Conservation (phyloP, 2,113 vertebrate species). For the Coracopsis vasa region DNA sequence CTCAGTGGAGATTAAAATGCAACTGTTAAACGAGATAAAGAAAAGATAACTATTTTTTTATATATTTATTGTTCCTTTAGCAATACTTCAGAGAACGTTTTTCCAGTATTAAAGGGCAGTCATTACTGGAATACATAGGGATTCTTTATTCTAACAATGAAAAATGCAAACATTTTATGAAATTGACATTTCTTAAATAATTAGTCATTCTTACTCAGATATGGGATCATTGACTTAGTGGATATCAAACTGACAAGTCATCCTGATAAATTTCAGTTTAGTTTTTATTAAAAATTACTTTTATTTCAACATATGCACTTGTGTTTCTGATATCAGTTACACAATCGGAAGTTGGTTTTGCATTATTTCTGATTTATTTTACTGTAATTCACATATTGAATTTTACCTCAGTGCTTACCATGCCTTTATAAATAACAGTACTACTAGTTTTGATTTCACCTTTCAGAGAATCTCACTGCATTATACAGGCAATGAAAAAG, state of each 20-base stretch:
- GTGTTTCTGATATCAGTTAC: neutral
- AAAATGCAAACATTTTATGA: slow-evolving; percentile 5
- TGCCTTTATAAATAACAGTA: neutral
- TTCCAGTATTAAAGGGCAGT: slow-evolving; percentile 2
- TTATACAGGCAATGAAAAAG: neutral
- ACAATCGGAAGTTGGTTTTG: neutral
- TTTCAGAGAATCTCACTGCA: neutral
- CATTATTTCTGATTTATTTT: neutral
- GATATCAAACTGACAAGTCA: neutral
- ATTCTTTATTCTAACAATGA: slow-evolving; percentile 37
- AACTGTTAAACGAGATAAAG: neutral
- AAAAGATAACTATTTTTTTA: neutral
- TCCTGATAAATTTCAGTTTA: neutral
- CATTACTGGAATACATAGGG: neutral
- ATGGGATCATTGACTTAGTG: neutral
- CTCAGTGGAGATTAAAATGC: neutral
- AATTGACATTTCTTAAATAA: slow-evolving; percentile 15
- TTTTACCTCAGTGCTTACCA: neutral
- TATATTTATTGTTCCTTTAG: neutral
- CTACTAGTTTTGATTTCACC: neutral
- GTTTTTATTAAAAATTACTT: neutral
- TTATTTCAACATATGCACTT: neutral
- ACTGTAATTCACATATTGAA: neutral
- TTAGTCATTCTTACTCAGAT: neutral
- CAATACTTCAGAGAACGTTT: neutral